Evolutionary conservation across 2,888 invertebrate species (phyloP).

Genomic region (Agonum fuliginosum): DNA sequence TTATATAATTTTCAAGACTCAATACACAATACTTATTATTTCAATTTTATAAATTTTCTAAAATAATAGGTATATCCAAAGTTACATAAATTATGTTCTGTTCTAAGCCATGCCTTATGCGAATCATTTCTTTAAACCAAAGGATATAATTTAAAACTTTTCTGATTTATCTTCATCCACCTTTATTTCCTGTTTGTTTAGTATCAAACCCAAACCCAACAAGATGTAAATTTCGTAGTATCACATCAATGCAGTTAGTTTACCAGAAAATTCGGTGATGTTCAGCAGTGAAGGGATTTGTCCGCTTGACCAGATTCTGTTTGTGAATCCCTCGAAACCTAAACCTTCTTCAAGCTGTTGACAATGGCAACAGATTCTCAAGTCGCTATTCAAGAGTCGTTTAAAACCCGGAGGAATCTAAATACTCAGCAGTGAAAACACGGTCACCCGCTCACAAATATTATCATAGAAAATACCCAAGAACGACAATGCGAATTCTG

Average conservation of each 20-base stretch:
- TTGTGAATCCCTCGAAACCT: conserved; percentile 36
- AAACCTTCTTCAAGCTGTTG: conserved; percentile 44
- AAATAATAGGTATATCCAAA: too few relatives aligned
- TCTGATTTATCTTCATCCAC: too few relatives aligned
- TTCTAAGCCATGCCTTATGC: too few relatives aligned
- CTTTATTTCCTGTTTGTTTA: not conserved
- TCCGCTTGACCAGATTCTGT: conserved; percentile 33
- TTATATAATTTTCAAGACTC: too few relatives aligned
- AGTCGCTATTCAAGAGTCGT: conserved; percentile 28
- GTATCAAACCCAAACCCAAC: not conserved
- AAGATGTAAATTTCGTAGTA: too few relatives aligned
- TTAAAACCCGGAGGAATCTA: conserved; percentile 23
- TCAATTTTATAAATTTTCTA: too few relatives aligned
- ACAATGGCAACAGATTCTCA: conserved; percentile 42
- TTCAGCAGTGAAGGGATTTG: conserved; percentile 11
- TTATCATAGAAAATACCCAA: conserved; percentile 46
- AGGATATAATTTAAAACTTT: too few relatives aligned
- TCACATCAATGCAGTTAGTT: conserved; percentile 1
- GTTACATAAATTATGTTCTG: too few relatives aligned
- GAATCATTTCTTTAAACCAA: too few relatives aligned
- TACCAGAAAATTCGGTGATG: not conserved
- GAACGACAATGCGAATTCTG: too few relatives aligned
- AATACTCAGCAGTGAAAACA: conserved; percentile 36
- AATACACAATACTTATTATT: too few relatives aligned
- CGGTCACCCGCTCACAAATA: conserved; percentile 29